A percentile compares a stretch with the other conserved stretches of the same genome.
These are phyloP conservation scores for Amphibalanus amphitrite DNA, from an alignment of 1,140 invertebrate genomes.

Conservation along the genomic window DNA sequence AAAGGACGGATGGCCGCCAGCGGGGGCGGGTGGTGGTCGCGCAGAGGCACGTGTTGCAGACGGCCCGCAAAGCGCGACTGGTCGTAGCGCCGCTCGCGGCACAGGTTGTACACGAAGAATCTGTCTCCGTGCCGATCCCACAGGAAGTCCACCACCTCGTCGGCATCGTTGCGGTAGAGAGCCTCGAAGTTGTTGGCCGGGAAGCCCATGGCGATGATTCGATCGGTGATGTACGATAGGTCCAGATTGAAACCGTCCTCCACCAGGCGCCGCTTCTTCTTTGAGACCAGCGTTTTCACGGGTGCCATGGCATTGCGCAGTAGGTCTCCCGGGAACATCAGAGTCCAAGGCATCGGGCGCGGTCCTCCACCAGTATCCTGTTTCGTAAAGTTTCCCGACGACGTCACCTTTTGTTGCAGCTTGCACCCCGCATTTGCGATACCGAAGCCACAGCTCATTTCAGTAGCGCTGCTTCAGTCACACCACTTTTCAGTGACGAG, in stretches of 20 bases:
- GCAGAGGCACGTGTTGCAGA: conserved; percentile 76
- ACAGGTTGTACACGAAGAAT: conserved; percentile 45
- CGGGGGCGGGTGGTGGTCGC: conserved; percentile 91
- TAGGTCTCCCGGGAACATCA: too few relatives aligned
- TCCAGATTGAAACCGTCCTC: conserved; percentile 41
- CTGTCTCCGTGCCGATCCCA: conserved; percentile 35
- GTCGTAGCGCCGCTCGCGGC: conserved; percentile 39
- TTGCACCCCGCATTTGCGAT: too few relatives aligned
- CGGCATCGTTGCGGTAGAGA: conserved; percentile 39
- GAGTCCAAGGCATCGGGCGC: too few relatives aligned
- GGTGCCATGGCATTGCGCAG: too few relatives aligned
- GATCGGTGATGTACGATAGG: conserved; percentile 37
- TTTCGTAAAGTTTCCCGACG: too few relatives aligned
- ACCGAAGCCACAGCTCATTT: too few relatives aligned
- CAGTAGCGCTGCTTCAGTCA: too few relatives aligned
- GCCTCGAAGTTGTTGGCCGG: conserved; percentile 36
- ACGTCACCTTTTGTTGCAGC: too few relatives aligned
- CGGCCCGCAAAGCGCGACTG: conserved; percentile 50
- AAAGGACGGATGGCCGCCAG: conserved; percentile 63
- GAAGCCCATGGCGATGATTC: conserved; percentile 44
- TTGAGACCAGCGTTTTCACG: conserved; percentile 27
- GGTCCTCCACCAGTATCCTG: too few relatives aligned
- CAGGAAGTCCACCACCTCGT: conserved; percentile 38
- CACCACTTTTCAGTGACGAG: too few relatives aligned
- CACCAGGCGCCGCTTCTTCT: conserved; percentile 37